Evolutionary conservation across 2,113 vertebrate genomes (phyloP).

Genomic region (Apeltes quadracus): DNA sequence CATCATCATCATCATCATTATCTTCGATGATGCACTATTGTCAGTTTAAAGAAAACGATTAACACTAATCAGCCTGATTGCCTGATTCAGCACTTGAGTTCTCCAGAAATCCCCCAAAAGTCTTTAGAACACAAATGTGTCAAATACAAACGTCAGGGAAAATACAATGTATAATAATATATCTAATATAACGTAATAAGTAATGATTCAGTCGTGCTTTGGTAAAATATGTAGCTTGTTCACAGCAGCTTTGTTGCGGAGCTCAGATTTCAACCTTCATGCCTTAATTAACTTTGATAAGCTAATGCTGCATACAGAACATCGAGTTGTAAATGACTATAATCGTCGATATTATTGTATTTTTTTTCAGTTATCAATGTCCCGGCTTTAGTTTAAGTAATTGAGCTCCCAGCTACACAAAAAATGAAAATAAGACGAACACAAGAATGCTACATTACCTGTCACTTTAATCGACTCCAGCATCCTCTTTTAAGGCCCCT

Average conservation of each 20-base stretch:
- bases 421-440: background rate
- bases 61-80: background rate
- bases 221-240: no score
- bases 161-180: no score
- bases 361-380: background rate
- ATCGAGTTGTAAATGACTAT: background rate
- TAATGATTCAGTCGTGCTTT: no score
- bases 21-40: background rate
- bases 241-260: no score
- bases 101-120: background rate
- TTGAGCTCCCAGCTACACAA: background rate
- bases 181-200: no score
- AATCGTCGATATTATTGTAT: background rate
- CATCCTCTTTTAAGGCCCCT: conserved; percentile 47
- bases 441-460: conserved; percentile 57
- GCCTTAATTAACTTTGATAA: no score
- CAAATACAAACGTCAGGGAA: no score
- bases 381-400: background rate
- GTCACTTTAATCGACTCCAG: conserved; percentile 77
- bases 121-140: background rate
- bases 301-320: background rate
- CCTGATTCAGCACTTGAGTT: conserved; percentile 6
- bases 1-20: background rate
- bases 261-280: no score
- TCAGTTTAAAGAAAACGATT: background rate